Evolutionary conservation across 2,888 invertebrate genomes (phyloP).

Genomic region (Pteria penguin): DNA sequence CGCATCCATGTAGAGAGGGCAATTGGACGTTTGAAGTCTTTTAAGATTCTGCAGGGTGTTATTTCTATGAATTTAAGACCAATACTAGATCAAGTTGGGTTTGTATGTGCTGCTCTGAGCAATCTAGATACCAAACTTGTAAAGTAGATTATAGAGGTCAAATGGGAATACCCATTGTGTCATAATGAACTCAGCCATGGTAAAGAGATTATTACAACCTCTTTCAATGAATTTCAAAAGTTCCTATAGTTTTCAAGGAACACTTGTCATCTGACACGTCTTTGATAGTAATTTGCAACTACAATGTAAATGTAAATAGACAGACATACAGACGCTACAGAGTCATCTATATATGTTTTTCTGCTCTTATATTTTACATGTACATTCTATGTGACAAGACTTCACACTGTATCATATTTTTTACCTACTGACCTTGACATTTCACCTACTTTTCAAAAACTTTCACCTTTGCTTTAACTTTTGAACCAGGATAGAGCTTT

Average conservation of each 20-base stretch:
- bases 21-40: conserved; percentile 31
- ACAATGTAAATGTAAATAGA: too few species aligned
- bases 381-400: neutral
- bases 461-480: too few species aligned
- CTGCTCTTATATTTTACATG: neutral
- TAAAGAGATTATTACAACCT: too few species aligned
- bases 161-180: too few species aligned
- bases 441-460: too few species aligned
- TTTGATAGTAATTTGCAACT: too few species aligned
- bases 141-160: conserved; percentile 12
- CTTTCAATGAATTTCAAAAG: too few species aligned
- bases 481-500: neutral
- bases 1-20: conserved; percentile 46
- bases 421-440: neutral
- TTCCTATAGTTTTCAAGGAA: too few species aligned
- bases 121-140: conserved; percentile 26
- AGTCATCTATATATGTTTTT: too few species aligned
- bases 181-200: too few species aligned
- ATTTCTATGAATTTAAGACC: conserved; percentile 16
- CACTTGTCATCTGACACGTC: too few species aligned
- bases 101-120: conserved; percentile 22
- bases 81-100: conserved; percentile 15
- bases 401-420: neutral
- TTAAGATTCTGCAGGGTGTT: conserved; percentile 22
- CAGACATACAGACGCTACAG: too few species aligned